Base-by-base conservation (phyloP, 2,888 invertebrate species). In the Euspilapteryx auroguttella region DNA sequence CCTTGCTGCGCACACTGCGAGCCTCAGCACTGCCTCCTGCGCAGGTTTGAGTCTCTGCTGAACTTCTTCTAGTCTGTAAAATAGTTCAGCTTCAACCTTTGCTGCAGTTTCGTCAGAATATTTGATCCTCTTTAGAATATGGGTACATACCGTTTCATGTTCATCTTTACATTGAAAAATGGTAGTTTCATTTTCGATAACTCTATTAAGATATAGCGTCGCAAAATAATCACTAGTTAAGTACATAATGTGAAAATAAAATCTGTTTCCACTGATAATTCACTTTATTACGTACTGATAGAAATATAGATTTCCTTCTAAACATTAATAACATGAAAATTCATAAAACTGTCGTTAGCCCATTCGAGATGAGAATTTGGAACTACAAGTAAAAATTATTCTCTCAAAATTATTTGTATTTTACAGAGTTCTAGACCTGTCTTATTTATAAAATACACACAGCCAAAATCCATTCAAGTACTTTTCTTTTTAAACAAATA, bases 1-100 rank as follows among this genome's bases (percentile, higher is more conserved):
- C 86, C 51, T 82, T 83, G 43, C 83, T 82, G 27, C 81, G 80
- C 1, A 52, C 55, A 39, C 79, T 79, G 25, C 65, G 49, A 34
- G 66, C 69, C 3, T 55, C 56, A 2, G 54, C 57, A 43, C 68
- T 69, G 0, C 69, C 68, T 2, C 49, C 63, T 10, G 46, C 64
- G 1, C 68, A 65, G 2, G 71, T 71, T 30, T 71, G 73, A 1
- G 73, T 73, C 45, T 75, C 75, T 9, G 57, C 66, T 12, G 75
- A 75, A 36, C 73, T 73, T 29, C 75, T 58, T 34, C 75, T 55
- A 2, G 59, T 66, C 69, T 75, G 52, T n/a, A n/a, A n/a, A n/a
- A n/a, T n/a, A n/a, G n/a, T n/a, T n/a, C n/a, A n/a, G n/a, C n/a
- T n/a, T n/a, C n/a, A n/a, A n/a, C n/a, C n/a, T n/a, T n/a, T n/a